phyloP scores from a whole-genome alignment of 2,888 invertebrate species.

The Cerastis rubricosa region DNA sequence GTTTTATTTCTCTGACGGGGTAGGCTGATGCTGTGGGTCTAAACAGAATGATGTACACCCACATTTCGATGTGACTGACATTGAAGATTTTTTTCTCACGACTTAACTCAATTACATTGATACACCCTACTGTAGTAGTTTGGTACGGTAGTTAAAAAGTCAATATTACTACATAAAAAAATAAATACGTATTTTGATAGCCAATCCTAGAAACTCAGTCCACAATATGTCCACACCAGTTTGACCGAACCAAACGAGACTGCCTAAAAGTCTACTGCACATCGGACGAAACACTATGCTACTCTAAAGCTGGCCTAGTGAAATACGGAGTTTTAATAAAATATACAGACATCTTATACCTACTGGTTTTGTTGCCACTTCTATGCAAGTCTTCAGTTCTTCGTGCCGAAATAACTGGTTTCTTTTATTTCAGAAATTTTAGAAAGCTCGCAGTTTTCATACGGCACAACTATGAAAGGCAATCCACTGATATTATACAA shows the following conservation, averaged over 20 bases:
- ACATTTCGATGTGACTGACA: no score
- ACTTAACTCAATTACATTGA: no score
- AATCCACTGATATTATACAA: slow-evolving; percentile 26
- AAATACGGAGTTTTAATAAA: not conserved
- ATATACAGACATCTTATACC: not conserved
- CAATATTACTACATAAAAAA: not conserved
- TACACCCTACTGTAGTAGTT: no score
- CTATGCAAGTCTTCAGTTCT: not conserved
- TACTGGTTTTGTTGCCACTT: not conserved
- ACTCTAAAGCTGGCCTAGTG: not conserved
- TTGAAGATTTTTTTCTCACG: no score
- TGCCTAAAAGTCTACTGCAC: not conserved
- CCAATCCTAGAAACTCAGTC: no score
- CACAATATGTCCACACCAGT: no score
- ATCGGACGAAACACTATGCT: not conserved
- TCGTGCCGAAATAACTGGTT: not conserved
- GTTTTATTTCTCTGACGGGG: no score
- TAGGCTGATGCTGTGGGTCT: no score
- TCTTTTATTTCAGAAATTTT: slow-evolving; percentile 14
- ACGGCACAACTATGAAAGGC: slow-evolving; percentile 17
- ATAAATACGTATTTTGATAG: not conserved
- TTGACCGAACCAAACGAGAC: not conserved
- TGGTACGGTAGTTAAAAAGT: no score
- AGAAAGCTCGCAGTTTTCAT: slow-evolving; percentile 25
- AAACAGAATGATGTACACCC: no score